Conservation (phyloP, 2,888 invertebrate genomes). For the Spodoptera exigua region DNA sequence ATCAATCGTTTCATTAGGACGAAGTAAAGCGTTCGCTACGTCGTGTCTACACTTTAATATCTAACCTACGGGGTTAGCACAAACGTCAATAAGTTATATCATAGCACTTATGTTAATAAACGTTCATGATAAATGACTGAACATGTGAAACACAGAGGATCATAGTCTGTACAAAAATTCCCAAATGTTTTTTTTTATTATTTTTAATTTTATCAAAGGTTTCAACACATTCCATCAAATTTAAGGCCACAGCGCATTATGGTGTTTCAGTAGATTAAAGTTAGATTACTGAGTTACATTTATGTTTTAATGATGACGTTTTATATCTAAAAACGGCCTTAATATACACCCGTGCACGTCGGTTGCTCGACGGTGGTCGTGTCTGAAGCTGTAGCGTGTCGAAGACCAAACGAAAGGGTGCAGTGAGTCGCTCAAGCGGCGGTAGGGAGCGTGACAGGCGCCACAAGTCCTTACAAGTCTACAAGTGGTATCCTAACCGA, state of each 20-base stretch:
- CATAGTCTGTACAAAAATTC: slow-evolving; percentile 77
- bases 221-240: slow-evolving; percentile 85
- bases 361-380: slow-evolving; percentile 35
- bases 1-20: slow-evolving; percentile 78
- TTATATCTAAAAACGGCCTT: slow-evolving; percentile 74
- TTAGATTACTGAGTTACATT: slow-evolving; percentile 79
- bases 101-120: slow-evolving; percentile 76
- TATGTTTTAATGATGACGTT: slow-evolving; percentile 76
- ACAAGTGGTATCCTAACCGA: slow-evolving; percentile 70
- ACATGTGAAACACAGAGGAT: slow-evolving; percentile 70
- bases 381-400: slow-evolving; percentile 51
- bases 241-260: slow-evolving; percentile 89
- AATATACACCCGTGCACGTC: slow-evolving; percentile 67
- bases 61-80: slow-evolving; percentile 79
- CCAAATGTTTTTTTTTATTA: slow-evolving; percentile 62
- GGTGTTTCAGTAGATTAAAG: slow-evolving; percentile 88
- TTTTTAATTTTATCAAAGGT: slow-evolving; percentile 75
- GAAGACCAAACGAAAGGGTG: slow-evolving; percentile 45
- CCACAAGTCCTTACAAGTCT: slow-evolving; percentile 69
- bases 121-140: slow-evolving; percentile 70
- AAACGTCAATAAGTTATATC: slow-evolving; percentile 73
- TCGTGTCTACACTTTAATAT: slow-evolving; percentile 73
- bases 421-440: slow-evolving; percentile 61
- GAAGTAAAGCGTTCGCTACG: slow-evolving; percentile 81
- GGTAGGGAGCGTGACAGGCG: slow-evolving; percentile 55